phyloP scores from a whole-genome alignment of 2,888 invertebrate genomes.

The Dryococelus australis region DNA sequence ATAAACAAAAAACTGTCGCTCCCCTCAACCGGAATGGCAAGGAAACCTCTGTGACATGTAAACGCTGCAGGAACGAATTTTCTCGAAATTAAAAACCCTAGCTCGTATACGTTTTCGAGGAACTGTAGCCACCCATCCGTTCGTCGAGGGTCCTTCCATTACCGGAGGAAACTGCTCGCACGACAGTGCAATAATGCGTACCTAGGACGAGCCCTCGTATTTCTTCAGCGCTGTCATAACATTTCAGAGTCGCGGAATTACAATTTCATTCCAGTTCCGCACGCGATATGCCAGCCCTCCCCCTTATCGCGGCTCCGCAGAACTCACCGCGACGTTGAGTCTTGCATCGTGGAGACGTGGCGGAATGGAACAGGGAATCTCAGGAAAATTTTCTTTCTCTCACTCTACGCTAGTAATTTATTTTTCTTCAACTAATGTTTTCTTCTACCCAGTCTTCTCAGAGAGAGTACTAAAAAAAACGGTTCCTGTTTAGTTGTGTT shows the following conservation, averaged over 20 bases:
- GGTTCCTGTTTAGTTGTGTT: too few relatives aligned
- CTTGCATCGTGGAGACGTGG: background rate
- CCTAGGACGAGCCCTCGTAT: background rate
- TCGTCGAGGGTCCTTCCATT: background rate
- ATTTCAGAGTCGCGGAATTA: constrained; percentile 3
- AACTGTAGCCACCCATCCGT: background rate
- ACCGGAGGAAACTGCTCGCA: background rate
- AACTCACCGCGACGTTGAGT: too few relatives aligned
- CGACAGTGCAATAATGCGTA: background rate
- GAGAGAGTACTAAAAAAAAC: background rate
- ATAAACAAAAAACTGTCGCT: too few relatives aligned
- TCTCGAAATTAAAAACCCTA: background rate
- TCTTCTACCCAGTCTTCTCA: background rate
- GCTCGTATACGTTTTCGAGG: background rate
- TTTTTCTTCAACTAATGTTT: too few relatives aligned
- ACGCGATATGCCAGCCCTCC: background rate
- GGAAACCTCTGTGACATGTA: too few relatives aligned
- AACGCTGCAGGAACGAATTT: background rate
- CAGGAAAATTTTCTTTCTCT: background rate
- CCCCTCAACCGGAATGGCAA: too few relatives aligned
- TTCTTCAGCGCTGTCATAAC: constrained; percentile 3
- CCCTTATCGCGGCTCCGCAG: background rate
- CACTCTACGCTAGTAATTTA: too few relatives aligned
- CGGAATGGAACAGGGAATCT: background rate
- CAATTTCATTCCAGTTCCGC: background rate